A percentile compares a stretch with the other conserved stretches of the same genome.
phyloP scores from a whole-genome alignment of 2,113 vertebrate species.

The Oplegnathus fasciatus region DNA sequence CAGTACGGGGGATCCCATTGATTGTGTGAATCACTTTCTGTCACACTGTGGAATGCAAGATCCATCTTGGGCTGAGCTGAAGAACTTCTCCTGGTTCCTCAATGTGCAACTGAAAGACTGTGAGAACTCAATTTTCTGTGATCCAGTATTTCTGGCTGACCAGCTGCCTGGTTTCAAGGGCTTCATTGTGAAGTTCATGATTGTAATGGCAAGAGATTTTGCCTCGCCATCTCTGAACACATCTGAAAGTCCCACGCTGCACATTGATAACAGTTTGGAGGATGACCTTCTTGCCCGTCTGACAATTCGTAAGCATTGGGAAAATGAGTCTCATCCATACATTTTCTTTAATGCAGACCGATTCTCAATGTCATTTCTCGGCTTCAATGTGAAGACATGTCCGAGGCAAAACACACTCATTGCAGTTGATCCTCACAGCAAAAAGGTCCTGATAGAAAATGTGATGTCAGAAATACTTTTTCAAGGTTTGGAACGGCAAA shows the following conservation, averaged over 20 bases:
- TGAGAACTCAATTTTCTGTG: conserved; percentile 85
- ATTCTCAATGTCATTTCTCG: conserved; percentile 86
- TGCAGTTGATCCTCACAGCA: conserved; percentile 79
- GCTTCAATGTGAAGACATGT: conserved; percentile 77
- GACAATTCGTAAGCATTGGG: conserved; percentile 84
- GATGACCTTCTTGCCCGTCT: conserved; percentile 68
- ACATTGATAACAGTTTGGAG: conserved; percentile 6
- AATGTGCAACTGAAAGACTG: conserved; percentile 85
- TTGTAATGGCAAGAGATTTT: conserved; percentile 87
- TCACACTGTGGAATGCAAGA: conserved; percentile 78
- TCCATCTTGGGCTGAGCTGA: conserved; percentile 87
- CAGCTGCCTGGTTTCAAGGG: conserved; percentile 83
- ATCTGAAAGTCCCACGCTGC: conserved; percentile 75
- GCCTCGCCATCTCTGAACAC: conserved; percentile 83
- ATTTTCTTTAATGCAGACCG: conserved; percentile 86
- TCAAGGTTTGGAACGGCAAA: conserved; percentile 73
- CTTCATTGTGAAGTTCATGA: conserved; percentile 88
- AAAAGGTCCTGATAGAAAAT: conserved; percentile 69
- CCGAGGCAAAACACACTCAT: conserved; percentile 30
- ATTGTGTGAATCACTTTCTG: conserved; percentile 82
- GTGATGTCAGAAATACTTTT: conserved; percentile 81
- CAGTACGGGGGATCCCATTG: conserved; percentile 57
- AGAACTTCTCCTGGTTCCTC: conserved; percentile 87
- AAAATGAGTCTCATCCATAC: conserved; percentile 85
- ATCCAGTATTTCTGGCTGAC: conserved; percentile 70